phyloP scores from a whole-genome alignment of 1,140 invertebrate species.

The Babylonia areolata region DNA sequence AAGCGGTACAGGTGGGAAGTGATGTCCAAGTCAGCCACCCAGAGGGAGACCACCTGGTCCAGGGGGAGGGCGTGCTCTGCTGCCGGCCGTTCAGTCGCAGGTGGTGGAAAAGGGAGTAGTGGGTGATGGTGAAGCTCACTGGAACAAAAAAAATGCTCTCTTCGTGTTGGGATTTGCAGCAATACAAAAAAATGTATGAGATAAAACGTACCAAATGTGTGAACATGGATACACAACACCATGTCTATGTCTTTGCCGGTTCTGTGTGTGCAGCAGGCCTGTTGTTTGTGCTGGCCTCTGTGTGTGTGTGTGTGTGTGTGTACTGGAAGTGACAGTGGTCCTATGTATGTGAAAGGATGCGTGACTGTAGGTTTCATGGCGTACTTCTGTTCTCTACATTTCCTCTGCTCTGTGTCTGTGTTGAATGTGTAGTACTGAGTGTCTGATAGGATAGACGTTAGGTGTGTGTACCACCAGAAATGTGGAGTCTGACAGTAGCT shows the following conservation, averaged over 20 bases:
- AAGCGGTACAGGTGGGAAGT: not conserved
- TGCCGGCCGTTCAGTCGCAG: not conserved
- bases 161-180: conserved; percentile 6
- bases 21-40: too few relatives aligned
- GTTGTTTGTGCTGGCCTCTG: not conserved
- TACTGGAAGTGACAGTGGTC: not conserved
- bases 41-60: too few relatives aligned
- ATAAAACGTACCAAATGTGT: too few relatives aligned
- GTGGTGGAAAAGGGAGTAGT: not conserved
- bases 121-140: not conserved
- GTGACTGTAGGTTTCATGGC: not conserved
- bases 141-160: not conserved
- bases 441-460: too few relatives aligned
- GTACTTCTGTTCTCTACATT: not conserved
- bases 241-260: too few relatives aligned
- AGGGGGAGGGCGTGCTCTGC: too few relatives aligned
- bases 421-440: not conserved
- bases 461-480: too few relatives aligned
- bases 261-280: too few relatives aligned
- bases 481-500: too few relatives aligned
- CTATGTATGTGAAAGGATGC: not conserved
- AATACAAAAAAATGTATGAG: not conserved
- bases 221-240: too few relatives aligned
- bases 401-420: too few relatives aligned
- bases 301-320: not conserved